Percentiles rank a stretch among this genome's conserved stretches.
phyloP scores from a whole-genome alignment of 1,140 invertebrate species.

The Gryllus bimaculatus region DNA sequence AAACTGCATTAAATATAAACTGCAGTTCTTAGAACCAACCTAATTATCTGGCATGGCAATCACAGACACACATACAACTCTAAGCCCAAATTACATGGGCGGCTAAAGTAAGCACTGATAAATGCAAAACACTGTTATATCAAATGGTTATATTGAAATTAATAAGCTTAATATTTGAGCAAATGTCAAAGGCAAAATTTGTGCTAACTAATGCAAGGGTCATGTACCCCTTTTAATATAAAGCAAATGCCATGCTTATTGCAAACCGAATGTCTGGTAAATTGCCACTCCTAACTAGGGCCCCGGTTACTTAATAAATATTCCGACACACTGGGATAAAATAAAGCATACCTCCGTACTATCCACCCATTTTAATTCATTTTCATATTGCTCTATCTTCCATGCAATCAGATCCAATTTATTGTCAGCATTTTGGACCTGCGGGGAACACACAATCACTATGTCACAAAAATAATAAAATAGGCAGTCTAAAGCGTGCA shows the following conservation, averaged over 20 bases:
- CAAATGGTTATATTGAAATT: no score
- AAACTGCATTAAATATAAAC: neutral
- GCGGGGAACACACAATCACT: constrained; percentile 19
- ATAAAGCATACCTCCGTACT: constrained; percentile 8
- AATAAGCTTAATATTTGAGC: no score
- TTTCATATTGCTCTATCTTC: constrained; percentile 38
- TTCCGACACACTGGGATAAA: no score
- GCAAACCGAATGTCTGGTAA: neutral
- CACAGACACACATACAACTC: no score
- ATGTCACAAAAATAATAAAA: neutral
- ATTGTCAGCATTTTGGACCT: constrained; percentile 36
- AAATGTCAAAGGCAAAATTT: no score
- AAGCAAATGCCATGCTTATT: constrained; percentile 4
- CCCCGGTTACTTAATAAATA: neutral
- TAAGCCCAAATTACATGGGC: neutral
- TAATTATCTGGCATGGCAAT: no score
- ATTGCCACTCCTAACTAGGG: neutral
- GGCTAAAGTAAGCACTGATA: no score
- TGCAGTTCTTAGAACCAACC: neutral
- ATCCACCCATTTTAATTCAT: constrained; percentile 25
- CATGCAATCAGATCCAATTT: constrained; percentile 38
- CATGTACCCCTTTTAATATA: neutral
- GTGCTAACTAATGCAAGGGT: neutral
- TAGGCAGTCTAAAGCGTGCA: neutral
- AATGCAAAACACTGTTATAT: no score